Base-by-base conservation (phyloP, 2,888 invertebrate species). In the Metallyticus violacea region DNA sequence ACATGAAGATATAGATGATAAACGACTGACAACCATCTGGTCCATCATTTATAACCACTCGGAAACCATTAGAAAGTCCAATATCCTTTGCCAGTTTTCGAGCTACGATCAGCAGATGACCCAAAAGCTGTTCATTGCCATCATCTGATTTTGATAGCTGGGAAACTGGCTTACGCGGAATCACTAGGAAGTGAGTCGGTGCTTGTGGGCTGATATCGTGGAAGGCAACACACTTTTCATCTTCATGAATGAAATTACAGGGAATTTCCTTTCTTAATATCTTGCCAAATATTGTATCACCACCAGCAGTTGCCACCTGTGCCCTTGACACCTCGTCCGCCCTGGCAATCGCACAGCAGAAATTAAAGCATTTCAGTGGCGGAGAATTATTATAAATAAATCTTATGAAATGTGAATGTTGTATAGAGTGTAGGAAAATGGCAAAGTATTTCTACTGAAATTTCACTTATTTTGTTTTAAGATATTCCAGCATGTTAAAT, bases 1-100 rank as follows among this genome's bases (percentile, higher is more conserved):
- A 99, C 96, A 91, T 99, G 99, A 78, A 99, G 91, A 91, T 99
- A 99, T 85, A 99, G 93, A 91, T 99, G 99, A 91, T 96, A 98
- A 99, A 99, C 76, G 97, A 97, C 91, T 99, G 99, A 1, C 97
- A 96, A 1, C 99, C 99, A 90, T 98, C 92, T 89, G 94, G 95
- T 0, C 99, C 99, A 91, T 99, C 97, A 91, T 99, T 99, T 85
- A 99, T 94, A 3, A 99, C 97, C 86, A 98, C 92, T 85, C 99
- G 95, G 92, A 96, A 99, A 79, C 99, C 99, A 88, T 97, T 94
- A 86, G 94, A 94, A 27, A 97, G 92, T 2, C 96, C 95, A 89
- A 96, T 93, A 87, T 96, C 92, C 25, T 94, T 94, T 0, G 98
- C 98, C 40, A 98, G 94, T 91, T 97, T 96, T 87, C 95, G 95